Evolutionary conservation across 2,113 vertebrate species (phyloP), one percentile per base, ranked within the genome.

Genomic region (Rhinolophus ferrumequinum): DNA sequence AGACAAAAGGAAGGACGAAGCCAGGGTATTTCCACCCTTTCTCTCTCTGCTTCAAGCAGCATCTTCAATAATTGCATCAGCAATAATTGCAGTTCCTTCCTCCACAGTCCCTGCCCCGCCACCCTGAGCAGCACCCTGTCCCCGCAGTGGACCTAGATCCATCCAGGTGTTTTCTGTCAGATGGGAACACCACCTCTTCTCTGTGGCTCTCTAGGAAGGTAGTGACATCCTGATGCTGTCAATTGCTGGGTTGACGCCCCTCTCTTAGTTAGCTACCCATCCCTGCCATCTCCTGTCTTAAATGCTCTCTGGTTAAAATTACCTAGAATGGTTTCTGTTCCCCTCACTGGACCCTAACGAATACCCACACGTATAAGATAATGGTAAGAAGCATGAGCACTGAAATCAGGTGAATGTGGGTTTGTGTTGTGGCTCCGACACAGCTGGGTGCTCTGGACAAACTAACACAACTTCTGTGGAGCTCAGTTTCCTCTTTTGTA

Each of bases 291-390:
- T 2, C 35, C 33, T 58, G 12, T 64, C 24, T 73, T 86, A 70
- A 95, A 66, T 86, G 16, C 28, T 69, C 8, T 66, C 64, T 95
- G 30, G 35, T 81, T 90, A 67, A 93, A 85, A 91, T 16, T 41
- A 50, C 28, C 41, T 77, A 69, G 30, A 47, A 60, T 11, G 8
- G 8, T 67, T 41, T 91, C 70, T 70, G 33, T 12, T 62, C 10
- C 44, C 13, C 19, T 64, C 16, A 41, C 38, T 18, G 28, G 10
- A 54, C 21, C 6, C 60, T 47, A 83, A 58, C 21, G 54, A 44
- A 60, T 21, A n/a, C 14, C n/a, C 62, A 75, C 21, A 90, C 44
- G n/a, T 67, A 52, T 26, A 26, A 62, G 28, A 56, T 0, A 22
- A 14, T 6, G 22, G 41, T 41, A 38, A 86, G 77, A 89, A 95